phyloP scores from a whole-genome alignment of 2,797 vertebrate species.

The Cichlasoma orientale region DNA sequence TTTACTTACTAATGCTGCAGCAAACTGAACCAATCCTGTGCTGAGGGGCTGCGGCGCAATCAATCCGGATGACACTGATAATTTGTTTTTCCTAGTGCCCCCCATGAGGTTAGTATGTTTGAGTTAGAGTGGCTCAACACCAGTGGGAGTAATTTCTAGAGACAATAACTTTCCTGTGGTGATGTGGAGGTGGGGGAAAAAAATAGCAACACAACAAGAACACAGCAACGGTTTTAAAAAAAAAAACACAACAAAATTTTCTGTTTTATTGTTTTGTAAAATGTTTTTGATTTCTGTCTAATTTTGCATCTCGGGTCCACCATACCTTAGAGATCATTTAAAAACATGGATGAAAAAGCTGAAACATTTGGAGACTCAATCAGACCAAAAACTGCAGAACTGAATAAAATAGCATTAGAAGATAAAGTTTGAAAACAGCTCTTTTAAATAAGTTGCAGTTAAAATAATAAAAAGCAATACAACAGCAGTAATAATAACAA shows the following conservation, averaged over 20 bases:
- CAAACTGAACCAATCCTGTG: neutral
- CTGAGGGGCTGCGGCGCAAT: neutral
- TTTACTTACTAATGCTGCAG: neutral
- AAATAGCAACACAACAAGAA: neutral
- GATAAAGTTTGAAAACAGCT: neutral
- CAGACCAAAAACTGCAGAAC: neutral
- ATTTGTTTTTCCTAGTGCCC: neutral
- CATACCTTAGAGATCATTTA: neutral
- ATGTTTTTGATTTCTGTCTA: neutral
- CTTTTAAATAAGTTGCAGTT: neutral
- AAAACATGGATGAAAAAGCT: no score
- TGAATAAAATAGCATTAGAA: neutral
- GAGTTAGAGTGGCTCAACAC: neutral
- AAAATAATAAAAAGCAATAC: no score
- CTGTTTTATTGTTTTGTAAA: neutral
- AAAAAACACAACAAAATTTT: neutral
- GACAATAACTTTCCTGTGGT: neutral
- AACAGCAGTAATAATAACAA: no score
- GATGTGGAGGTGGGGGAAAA: neutral
- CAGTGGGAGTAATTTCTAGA: neutral
- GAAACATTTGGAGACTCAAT: no score
- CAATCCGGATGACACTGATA: neutral
- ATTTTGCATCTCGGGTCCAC: neutral
- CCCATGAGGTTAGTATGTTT: neutral
- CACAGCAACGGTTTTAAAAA: neutral